A percentile compares a stretch with the other conserved stretches of the same genome.
phyloP scores from a whole-genome alignment of 2,888 invertebrate genomes.

The Aricia artaxerxes region DNA sequence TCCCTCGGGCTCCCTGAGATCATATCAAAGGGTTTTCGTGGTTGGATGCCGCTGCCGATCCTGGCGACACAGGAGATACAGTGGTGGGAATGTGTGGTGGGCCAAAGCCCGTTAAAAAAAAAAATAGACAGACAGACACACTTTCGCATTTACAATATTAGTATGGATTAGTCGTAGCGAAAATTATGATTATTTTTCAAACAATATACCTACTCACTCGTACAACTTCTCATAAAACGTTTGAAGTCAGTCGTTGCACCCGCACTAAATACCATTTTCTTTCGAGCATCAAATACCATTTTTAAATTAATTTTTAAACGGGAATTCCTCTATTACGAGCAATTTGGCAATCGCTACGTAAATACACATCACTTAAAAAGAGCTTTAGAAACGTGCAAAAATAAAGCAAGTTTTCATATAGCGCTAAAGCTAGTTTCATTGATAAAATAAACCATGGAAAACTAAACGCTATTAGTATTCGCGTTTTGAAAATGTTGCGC shows the following conservation, averaged over 20 bases:
- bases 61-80: no score
- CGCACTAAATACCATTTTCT: not conserved
- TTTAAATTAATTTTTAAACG: not conserved
- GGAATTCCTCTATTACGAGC: not conserved
- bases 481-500: conserved; percentile 12
- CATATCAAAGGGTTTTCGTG: no score
- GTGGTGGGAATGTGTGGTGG: no score
- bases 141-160: no score
- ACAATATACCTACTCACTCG: not conserved
- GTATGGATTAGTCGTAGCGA: not conserved
- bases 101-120: no score
- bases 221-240: not conserved
- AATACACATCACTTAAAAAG: conserved; percentile 19
- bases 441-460: conserved; percentile 27
- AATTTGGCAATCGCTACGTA: conserved; percentile 20
- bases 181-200: not conserved
- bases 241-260: not conserved
- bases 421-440: conserved; percentile 28
- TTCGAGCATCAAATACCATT: not conserved
- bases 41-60: no score
- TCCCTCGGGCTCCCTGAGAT: no score
- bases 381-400: conserved; percentile 10
- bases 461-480: conserved; percentile 28
- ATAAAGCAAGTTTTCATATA: conserved; percentile 14
- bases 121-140: no score